Evolutionary conservation across 2,888 invertebrate genomes (phyloP).

Genomic region (Bibio marci): DNA sequence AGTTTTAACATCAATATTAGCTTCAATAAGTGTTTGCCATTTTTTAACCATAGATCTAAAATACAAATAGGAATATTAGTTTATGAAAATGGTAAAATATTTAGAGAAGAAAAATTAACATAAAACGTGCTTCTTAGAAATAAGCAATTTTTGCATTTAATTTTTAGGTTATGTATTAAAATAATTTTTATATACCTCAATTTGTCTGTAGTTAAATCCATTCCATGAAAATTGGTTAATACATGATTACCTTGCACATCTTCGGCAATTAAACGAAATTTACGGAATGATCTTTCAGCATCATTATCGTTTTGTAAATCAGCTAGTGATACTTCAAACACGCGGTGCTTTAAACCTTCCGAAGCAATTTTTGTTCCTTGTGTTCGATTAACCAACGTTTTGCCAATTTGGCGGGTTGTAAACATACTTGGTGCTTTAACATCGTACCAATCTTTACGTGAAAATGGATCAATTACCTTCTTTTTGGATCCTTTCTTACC

Average conservation of each 20-base stretch:
- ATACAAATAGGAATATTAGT: too few relatives aligned
- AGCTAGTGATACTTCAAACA: conserved; percentile 95
- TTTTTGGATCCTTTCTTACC: conserved; percentile 99
- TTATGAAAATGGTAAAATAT: too few relatives aligned
- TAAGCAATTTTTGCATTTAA: too few relatives aligned
- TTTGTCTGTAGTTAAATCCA: conserved; percentile 98
- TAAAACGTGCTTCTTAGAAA: too few relatives aligned
- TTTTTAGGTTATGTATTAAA: too few relatives aligned
- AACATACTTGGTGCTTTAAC: conserved; percentile 98
- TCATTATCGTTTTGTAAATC: conserved; percentile 94
- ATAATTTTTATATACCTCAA: too few relatives aligned
- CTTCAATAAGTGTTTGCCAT: conserved; percentile 97
- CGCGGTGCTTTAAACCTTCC: conserved; percentile 92
- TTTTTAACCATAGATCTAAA: conserved; percentile 97
- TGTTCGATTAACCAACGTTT: conserved; percentile 96
- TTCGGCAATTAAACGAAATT: conserved; percentile 94
- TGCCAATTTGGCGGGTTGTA: conserved; percentile 89
- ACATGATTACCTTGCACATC: conserved; percentile 96
- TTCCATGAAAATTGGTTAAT: conserved; percentile 97
- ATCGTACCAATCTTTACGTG: conserved; percentile 99
- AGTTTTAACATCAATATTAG: conserved; percentile 94
- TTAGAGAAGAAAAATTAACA: too few relatives aligned
- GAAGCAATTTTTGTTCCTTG: conserved; percentile 88
- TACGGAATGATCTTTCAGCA: conserved; percentile 93
- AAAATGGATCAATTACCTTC: conserved; percentile 99